These are phyloP conservation scores for Perognathus longimembris DNA, from an alignment of 2,113 vertebrate species.

Conservation along the genomic window DNA sequence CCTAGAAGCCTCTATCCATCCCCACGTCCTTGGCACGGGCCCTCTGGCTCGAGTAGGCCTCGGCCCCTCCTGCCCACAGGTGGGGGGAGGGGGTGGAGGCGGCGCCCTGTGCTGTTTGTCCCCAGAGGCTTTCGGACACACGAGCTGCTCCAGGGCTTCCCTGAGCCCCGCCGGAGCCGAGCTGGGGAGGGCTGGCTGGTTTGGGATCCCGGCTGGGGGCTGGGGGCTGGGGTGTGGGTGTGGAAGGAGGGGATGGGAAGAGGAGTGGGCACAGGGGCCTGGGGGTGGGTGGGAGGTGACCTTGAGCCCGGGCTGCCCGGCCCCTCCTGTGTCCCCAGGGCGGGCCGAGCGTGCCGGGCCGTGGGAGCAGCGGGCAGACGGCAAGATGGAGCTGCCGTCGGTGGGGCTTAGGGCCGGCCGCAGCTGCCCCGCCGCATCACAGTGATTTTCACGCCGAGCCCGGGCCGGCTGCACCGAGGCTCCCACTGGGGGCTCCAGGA, in stretches of 20 bases:
- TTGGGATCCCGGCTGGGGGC: background rate
- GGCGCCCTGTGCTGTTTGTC: background rate
- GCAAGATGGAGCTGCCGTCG: background rate
- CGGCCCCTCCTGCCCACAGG: background rate
- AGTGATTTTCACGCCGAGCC: conserved; percentile 28
- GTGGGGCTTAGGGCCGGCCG: conserved; percentile 32
- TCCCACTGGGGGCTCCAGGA: background rate
- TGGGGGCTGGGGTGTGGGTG: background rate
- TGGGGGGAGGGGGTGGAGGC: background rate
- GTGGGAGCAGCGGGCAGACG: conserved; percentile 29
- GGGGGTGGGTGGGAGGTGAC: background rate
- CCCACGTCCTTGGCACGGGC: accelerated
- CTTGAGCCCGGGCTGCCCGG: background rate
- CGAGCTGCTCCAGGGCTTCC: background rate
- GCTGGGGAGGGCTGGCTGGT: background rate
- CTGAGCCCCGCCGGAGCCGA: accelerated
- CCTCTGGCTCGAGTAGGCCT: too few species aligned
- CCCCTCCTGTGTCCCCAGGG: background rate
- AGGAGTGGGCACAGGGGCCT: background rate
- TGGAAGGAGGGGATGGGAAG: background rate
- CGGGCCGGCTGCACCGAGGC: conserved; percentile 1
- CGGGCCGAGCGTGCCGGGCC: background rate
- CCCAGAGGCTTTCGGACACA: background rate
- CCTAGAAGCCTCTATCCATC: background rate
- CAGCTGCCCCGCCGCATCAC: conserved; percentile 48